Percentiles rank a stretch among this genome's conserved stretches.
These are phyloP conservation scores for Phymanthus crucifer DNA, from an alignment of 92 coral and sea anemone genomes.

Conservation along the genomic window DNA sequence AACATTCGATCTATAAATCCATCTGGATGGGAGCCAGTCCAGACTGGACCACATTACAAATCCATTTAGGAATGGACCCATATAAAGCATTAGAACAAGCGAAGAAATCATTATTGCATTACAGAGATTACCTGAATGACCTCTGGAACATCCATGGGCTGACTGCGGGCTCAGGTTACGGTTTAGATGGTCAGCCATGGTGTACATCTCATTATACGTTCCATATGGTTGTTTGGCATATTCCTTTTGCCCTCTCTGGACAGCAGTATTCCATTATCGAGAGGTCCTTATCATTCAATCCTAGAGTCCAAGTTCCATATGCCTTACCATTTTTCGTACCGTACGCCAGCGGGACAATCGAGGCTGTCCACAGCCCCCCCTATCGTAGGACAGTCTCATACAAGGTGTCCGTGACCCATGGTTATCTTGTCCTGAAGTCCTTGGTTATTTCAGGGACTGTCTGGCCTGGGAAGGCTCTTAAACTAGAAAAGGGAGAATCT, in stretches of 20 bases:
- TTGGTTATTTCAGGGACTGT: slow-evolving; percentile 26
- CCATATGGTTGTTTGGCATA: slow-evolving; percentile 86
- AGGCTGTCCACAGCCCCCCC: slow-evolving; percentile 33
- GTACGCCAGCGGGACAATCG: slow-evolving; percentile 71
- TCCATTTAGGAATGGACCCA: slow-evolving; percentile 72
- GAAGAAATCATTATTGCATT: slow-evolving; percentile 71
- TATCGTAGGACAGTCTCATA: background rate
- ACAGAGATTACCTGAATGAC: slow-evolving; percentile 70
- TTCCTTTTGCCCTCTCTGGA: slow-evolving; percentile 82
- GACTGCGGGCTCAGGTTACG: slow-evolving; percentile 84
- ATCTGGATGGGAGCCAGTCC: slow-evolving; percentile 88
- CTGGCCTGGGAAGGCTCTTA: slow-evolving; percentile 29
- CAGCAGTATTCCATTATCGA: slow-evolving; percentile 78
- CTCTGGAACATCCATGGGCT: slow-evolving; percentile 88
- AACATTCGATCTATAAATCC: slow-evolving; percentile 41
- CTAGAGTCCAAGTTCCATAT: slow-evolving; percentile 70
- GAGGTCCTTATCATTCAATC: slow-evolving; percentile 55
- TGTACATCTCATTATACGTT: slow-evolving; percentile 87
- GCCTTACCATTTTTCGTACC: slow-evolving; percentile 77
- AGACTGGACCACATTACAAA: slow-evolving; percentile 75
- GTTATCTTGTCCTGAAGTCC: slow-evolving; percentile 38
- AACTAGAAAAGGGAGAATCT: slow-evolving; percentile 36
- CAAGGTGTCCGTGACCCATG: slow-evolving; percentile 44
- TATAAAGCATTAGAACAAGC: slow-evolving; percentile 57
- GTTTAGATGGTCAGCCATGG: slow-evolving; percentile 89